phyloP scores from a whole-genome alignment of 2,888 invertebrate genomes.

The Heliconius hortense region DNA sequence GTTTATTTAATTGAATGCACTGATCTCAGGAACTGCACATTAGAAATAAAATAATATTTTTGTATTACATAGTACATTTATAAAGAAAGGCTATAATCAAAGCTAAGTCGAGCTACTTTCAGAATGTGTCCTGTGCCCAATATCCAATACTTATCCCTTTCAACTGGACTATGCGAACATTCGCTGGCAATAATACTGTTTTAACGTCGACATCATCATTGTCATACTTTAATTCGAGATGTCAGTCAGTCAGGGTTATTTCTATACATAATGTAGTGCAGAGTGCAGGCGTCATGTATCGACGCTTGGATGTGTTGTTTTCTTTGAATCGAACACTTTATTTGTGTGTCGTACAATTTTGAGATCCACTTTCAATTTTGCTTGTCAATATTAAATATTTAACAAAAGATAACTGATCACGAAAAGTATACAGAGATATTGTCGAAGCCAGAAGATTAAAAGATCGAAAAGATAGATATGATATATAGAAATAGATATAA shows the following conservation, averaged over 20 bases:
- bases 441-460: too few species aligned
- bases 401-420: not conserved
- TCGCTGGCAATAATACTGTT: not conserved
- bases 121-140: not conserved
- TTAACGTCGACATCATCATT: not conserved
- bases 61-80: not conserved
- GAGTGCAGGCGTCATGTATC: not conserved
- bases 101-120: not conserved
- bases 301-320: not conserved
- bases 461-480: not conserved
- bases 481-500: not conserved
- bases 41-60: not conserved
- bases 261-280: not conserved
- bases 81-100: not conserved
- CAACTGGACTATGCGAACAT: not conserved
- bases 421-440: not conserved
- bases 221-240: constrained; percentile 1
- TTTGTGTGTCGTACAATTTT: not conserved
- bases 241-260: constrained; percentile 1
- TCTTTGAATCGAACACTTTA: not conserved
- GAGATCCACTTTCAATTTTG: not conserved
- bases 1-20: not conserved
- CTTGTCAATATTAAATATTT: not conserved
- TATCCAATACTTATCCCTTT: not conserved
- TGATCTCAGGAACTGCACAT: not conserved